Conservation (phyloP, 1,140 invertebrate species). For the Lepidurus apus region DNA sequence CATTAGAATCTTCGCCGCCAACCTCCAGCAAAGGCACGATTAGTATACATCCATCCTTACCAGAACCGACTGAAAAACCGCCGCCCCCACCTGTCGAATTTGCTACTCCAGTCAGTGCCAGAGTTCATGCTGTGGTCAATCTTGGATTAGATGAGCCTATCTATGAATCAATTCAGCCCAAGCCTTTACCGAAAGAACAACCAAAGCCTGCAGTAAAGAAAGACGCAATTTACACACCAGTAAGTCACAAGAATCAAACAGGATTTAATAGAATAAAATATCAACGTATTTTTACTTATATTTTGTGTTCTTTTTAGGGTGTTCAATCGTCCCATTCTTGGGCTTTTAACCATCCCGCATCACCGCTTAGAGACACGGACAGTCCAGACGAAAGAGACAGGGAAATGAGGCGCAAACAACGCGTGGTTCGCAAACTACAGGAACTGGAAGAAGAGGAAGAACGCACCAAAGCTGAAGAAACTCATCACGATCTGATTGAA, state of each 20-base stretch:
- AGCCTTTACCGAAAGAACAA: slow-evolving; percentile 44
- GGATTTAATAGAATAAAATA: too few relatives aligned
- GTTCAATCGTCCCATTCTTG: slow-evolving; percentile 1
- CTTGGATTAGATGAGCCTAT: slow-evolving; percentile 60
- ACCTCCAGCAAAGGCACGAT: slow-evolving; percentile 32
- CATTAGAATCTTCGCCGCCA: slow-evolving; percentile 35
- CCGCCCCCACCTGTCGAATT: slow-evolving; percentile 55
- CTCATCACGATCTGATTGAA: slow-evolving; percentile 77
- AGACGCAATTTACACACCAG: neutral
- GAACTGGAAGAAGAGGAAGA: slow-evolving; percentile 55
- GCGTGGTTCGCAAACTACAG: slow-evolving; percentile 77
- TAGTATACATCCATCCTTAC: slow-evolving; percentile 53
- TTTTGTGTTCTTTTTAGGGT: slow-evolving; percentile 36
- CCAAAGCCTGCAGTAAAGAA: slow-evolving; percentile 20
- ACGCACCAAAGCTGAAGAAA: slow-evolving; percentile 47
- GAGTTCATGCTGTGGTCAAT: slow-evolving; percentile 40
- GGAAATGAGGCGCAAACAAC: slow-evolving; percentile 68
- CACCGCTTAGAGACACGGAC: neutral
- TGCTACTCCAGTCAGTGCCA: slow-evolving; percentile 26
- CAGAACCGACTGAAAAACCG: slow-evolving; percentile 67
- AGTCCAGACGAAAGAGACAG: slow-evolving; percentile 51
- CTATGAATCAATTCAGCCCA: slow-evolving; percentile 72
- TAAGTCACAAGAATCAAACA: neutral
- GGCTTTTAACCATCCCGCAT: neutral
- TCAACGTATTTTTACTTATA: slow-evolving; percentile 26